Conservation (phyloP, 2,888 invertebrate species). For the Orgyia antiqua region DNA sequence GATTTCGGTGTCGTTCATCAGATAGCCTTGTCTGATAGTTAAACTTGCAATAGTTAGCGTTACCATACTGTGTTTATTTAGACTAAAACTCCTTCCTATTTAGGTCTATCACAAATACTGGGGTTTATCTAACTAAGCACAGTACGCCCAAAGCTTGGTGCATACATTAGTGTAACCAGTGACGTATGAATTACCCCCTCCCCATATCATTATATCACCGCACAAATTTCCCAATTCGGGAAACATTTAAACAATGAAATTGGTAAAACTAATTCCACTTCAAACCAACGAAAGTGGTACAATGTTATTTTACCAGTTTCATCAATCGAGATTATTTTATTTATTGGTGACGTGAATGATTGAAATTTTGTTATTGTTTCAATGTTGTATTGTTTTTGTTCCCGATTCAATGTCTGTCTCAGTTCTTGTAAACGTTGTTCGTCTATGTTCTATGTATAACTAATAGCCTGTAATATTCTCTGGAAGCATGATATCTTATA, state of each 20-base stretch:
- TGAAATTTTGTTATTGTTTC: constrained; percentile 25
- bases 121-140: constrained; percentile 45
- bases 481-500: constrained; percentile 52
- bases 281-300: constrained; percentile 7
- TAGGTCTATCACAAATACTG: constrained; percentile 13
- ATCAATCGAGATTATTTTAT: constrained; percentile 68
- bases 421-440: constrained; percentile 44
- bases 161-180: constrained; percentile 56
- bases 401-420: not conserved
- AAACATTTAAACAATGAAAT: constrained; percentile 27
- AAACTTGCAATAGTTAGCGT: constrained; percentile 40
- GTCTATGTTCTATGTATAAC: constrained; percentile 57
- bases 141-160: constrained; percentile 49
- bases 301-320: constrained; percentile 39
- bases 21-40: constrained; percentile 39
- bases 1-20: constrained; percentile 21
- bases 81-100: constrained; percentile 13
- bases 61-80: constrained; percentile 56
- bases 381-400: constrained; percentile 19
- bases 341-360: constrained; percentile 41
- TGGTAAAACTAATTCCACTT: constrained; percentile 31
- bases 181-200: constrained; percentile 34
- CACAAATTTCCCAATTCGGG: constrained; percentile 35
- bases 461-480: constrained; percentile 62
- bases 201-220: constrained; percentile 29